phyloP scores from a whole-genome alignment of 2,113 vertebrate genomes.

The Gavialis gangeticus region DNA sequence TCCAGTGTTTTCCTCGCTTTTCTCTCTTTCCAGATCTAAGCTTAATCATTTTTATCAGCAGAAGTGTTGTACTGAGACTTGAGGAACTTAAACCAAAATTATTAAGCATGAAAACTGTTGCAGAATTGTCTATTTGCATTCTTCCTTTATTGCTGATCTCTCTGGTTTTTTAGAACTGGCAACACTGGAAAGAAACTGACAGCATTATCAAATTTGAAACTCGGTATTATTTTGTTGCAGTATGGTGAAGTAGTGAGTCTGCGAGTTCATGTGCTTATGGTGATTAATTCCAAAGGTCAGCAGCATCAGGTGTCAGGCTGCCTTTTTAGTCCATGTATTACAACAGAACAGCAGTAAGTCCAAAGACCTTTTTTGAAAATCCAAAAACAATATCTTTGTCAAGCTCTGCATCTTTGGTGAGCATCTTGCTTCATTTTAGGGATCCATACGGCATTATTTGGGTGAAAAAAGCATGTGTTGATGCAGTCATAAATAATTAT shows the following conservation, averaged over 20 bases:
- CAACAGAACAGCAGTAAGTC: neutral
- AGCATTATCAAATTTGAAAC: neutral
- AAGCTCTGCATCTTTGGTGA: neutral
- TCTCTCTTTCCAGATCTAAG: too few species aligned
- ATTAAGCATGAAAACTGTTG: too few species aligned
- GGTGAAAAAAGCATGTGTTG: too few species aligned
- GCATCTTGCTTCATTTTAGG: neutral
- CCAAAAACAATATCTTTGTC: neutral
- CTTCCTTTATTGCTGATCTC: too few species aligned
- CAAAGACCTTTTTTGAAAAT: neutral
- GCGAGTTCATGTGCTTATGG: neutral
- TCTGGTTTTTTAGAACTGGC: too few species aligned
- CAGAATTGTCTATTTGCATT: too few species aligned
- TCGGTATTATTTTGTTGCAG: neutral
- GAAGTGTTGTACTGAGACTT: too few species aligned
- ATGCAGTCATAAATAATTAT: neutral
- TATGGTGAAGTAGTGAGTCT: neutral
- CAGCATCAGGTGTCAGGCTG: neutral
- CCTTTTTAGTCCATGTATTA: neutral
- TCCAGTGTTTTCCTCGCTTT: too few species aligned
- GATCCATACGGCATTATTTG: too few species aligned
- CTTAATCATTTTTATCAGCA: too few species aligned
- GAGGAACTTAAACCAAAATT: too few species aligned
- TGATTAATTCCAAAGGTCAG: neutral
- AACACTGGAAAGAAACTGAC: neutral